A percentile compares a stretch with the other conserved stretches of the same genome.
Conservation (phyloP, 2,113 vertebrate genomes). For the Columbina picui region DNA sequence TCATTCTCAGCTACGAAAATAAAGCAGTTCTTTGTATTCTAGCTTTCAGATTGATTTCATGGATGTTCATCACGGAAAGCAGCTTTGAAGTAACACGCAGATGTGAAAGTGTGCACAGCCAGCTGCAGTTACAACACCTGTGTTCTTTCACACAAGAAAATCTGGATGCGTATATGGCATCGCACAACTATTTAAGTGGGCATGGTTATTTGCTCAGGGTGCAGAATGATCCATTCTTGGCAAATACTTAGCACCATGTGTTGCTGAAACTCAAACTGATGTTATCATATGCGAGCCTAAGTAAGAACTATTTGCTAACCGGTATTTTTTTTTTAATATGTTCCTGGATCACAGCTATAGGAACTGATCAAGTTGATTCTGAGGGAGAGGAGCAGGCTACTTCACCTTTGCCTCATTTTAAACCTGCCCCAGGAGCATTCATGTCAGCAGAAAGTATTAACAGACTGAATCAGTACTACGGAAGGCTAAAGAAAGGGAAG, state of each 20-base stretch:
- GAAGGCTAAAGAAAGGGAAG: not conserved
- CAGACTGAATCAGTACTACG: not conserved
- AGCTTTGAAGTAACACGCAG: conserved; percentile 34
- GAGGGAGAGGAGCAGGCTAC: not conserved
- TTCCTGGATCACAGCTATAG: conserved; percentile 21
- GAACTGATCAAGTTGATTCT: not conserved
- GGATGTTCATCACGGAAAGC: conserved; percentile 31
- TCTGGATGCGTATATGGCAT: conserved; percentile 24
- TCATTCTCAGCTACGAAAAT: conserved; percentile 37
- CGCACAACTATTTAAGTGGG: conserved; percentile 43
- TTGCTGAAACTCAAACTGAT: conserved; percentile 45
- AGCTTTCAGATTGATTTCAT: conserved; percentile 59
- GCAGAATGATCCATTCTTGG: conserved; percentile 39
- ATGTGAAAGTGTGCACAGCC: conserved; percentile 34
- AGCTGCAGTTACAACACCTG: conserved; percentile 68
- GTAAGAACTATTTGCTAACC: conserved; percentile 43
- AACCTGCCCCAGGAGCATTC: not conserved
- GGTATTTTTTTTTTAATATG: not conserved
- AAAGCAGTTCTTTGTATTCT: conserved; percentile 50
- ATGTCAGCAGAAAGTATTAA: not conserved
- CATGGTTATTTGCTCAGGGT: conserved; percentile 20
- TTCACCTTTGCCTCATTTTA: not conserved
- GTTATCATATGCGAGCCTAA: conserved; percentile 11
- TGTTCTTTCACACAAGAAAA: conserved; percentile 69
- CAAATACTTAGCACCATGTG: conserved; percentile 34